Evolutionary conservation across 2,113 vertebrate genomes (phyloP), one percentile per base, ranked within the genome.

Genomic region (Phalacrocorax carbo): DNA sequence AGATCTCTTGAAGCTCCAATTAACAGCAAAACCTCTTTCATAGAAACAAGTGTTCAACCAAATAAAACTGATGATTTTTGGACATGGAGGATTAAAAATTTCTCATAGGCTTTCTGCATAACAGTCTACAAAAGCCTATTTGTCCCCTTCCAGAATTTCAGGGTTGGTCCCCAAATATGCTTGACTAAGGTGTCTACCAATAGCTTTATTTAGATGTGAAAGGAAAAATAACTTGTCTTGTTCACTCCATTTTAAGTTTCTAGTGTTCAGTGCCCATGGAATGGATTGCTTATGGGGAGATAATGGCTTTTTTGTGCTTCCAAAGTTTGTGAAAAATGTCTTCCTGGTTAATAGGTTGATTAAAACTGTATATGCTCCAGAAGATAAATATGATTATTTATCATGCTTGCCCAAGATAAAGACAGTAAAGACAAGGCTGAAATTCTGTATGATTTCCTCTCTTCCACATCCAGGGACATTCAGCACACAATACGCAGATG

Each of bases 371-470:
- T 96, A 95, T 96, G 88, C 90, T 97, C 82, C 84, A 90, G 96
- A 96, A 97, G 91, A 97, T 95, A 97, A 96, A 97, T 96, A 96
- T 83, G 91, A 98, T 97, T 98, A 94, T 97, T 95, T 98, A 90
- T 96, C 90, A 97, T 91, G 82, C 52, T 92, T 94, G 57, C 73
- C 91, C 94, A 91, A 96, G 92, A 97, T 93, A 97, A 96, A 90
- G 95, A 96, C 94, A 94, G 93, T 92, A 90, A 88, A 91, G 91
- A 95, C 96, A 97, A 94, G 90, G 95, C 54, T 97, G 96, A 96
- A 98, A 97, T 94, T 97, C 91, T 78, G 16, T 76, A 95, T 62
- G 62, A 73, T 86, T 97, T 95, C 70, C 80, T 87, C 94, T 97
- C 83, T 96, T 93, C 94, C 81, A 76, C 73, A 93, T 36, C 77